Evolutionary conservation across 2,888 invertebrate species (phyloP), one percentile per base, ranked within the genome.

Genomic region (Pocota personata): DNA sequence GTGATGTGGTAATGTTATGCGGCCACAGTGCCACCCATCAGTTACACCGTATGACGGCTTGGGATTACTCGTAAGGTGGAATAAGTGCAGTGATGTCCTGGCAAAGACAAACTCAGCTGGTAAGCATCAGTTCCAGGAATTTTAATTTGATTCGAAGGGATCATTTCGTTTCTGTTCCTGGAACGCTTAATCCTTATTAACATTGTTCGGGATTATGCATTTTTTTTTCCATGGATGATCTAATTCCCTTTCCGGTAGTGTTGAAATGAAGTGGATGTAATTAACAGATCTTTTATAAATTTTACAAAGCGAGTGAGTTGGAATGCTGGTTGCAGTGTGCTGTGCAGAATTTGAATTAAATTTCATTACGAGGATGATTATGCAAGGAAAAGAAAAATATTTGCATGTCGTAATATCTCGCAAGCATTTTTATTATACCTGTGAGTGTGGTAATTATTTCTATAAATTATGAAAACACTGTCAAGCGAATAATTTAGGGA

Each of bases 1-100:
- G 37, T 73, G 71, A 78, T 67, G 72, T 73, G 78, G 73, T 73
- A 79, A 83, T 73, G 52, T 60, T 67, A 83, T 83, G 79, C 79
- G 66, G 73, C 67, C 55, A 50, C 79, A 73, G 52, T 79, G 32
- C 60, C 67, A 69, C 62, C 79, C 83, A 83, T 83, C 66, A 66
- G 78, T 48, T 67, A 83, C 77, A 71, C 30, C 64, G 27, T 52
- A 57, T 72, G 76, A 62, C 48, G 64, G 66, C 60, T 72, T 58
- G 12, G 50, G 58, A 66, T 50, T n/a, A n/a, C n/a, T n/a, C n/a
- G n/a, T 64, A 71, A 73, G 79, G 72, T 73, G 48, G 37, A 78
- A 67, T 16, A 64, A 64, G 69, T 30, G 40, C 58, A 78, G 50
- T 27, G 50, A 73, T 48, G 71, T 72, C 37, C 60, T 78, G 78